Conservation (phyloP, 1,140 invertebrate genomes). For the Halyomorpha halys region DNA sequence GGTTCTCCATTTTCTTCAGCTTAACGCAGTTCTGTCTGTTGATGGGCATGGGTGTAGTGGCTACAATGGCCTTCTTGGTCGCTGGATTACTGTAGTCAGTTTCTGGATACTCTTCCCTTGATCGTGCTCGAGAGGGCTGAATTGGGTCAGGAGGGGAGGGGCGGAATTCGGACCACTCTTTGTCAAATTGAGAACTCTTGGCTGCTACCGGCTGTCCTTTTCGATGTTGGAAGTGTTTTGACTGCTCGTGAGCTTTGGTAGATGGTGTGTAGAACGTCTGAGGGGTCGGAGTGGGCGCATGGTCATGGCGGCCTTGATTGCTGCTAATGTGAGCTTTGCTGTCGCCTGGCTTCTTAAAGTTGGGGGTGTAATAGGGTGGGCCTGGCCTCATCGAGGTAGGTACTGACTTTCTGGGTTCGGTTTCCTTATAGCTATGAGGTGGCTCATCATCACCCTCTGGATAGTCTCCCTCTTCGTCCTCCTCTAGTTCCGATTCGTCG, state of each 20-base stretch:
- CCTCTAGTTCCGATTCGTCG: conserved; percentile 1
- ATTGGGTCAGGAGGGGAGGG: not conserved
- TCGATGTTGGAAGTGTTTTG: not conserved
- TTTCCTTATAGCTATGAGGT: not conserved
- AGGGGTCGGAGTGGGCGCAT: not conserved
- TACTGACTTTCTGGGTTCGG: not conserved
- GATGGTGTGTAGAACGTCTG: conserved; percentile 8
- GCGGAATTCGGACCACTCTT: not conserved
- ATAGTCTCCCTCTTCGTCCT: not conserved
- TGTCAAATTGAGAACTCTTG: not conserved
- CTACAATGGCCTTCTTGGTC: not conserved
- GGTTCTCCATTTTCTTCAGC: conserved; percentile 5
- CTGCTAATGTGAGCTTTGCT: not conserved
- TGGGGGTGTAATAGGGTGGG: conserved; percentile 6
- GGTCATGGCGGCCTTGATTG: not conserved
- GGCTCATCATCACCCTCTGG: not conserved
- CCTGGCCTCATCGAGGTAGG: conserved; percentile 3
- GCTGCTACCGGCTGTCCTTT: not conserved
- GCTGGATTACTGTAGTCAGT: conserved; percentile 1
- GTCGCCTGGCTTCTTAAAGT: not conserved
- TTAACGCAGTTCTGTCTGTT: conserved; percentile 5
- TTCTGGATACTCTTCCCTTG: conserved; percentile 4
- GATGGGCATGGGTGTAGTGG: not conserved
- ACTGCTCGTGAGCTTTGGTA: not conserved
- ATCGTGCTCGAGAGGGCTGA: not conserved